phyloP scores from a whole-genome alignment of 2,113 vertebrate species.

The Platycercus adscitus region DNA sequence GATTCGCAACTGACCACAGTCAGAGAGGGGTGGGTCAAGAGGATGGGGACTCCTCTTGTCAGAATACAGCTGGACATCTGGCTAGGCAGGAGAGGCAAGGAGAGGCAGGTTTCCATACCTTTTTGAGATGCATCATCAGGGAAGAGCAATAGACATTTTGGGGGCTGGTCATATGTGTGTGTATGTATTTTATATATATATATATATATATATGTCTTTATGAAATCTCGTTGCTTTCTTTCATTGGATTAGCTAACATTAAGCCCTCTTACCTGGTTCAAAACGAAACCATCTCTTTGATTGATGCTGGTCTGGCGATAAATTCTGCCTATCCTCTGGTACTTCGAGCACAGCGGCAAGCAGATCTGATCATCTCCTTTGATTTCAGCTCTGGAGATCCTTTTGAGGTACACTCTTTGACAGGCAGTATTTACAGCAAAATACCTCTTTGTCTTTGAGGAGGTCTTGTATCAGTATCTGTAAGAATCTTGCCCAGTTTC shows the following conservation, averaged over 20 bases:
- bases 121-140: not conserved
- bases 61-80: not conserved
- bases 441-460: not conserved
- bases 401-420: conserved; percentile 53
- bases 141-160: not conserved
- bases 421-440: not conserved
- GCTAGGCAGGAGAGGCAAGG: not conserved
- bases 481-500: not conserved
- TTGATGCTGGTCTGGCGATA: conserved; percentile 67
- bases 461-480: not conserved
- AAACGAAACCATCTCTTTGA: not conserved
- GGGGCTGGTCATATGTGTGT: too few relatives aligned
- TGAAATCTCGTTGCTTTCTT: not conserved
- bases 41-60: not conserved
- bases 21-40: not conserved
- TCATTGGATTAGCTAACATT: not conserved
- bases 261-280: not conserved
- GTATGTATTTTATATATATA: not conserved
- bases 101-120: not conserved
- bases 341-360: not conserved
- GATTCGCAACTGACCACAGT: not conserved
- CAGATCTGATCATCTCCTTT: conserved; percentile 69
- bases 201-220: not conserved
- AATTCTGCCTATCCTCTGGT: conserved; percentile 64
- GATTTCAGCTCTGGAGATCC: conserved; percentile 69